Conservation (phyloP, 2,888 invertebrate genomes). For the Hypercompe scribonia region DNA sequence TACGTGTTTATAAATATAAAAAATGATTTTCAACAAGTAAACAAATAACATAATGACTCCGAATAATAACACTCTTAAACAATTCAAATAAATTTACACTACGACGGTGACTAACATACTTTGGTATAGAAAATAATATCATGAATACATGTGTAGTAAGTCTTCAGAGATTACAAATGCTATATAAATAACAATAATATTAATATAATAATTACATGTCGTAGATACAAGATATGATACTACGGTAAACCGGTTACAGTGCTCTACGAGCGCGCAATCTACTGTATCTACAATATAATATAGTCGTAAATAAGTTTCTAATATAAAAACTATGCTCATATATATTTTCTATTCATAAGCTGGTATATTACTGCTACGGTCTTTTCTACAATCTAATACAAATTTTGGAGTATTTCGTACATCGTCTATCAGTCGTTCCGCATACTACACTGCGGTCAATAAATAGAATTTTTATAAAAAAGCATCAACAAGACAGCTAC, state of each 20-base stretch:
- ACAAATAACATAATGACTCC: slow-evolving; percentile 38
- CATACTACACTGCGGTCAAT: slow-evolving; percentile 80
- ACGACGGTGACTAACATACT: slow-evolving; percentile 32
- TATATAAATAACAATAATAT: slow-evolving; percentile 41
- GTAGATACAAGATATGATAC: slow-evolving; percentile 46
- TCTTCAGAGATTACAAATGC: slow-evolving; percentile 11
- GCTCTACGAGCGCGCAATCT: slow-evolving; percentile 55
- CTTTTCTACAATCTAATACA: slow-evolving; percentile 77
- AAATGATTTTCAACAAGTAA: slow-evolving; percentile 39
- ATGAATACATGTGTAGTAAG: slow-evolving; percentile 1
- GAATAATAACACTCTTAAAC: slow-evolving; percentile 34
- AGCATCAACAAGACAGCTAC: slow-evolving; percentile 86
- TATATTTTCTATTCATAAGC: slow-evolving; percentile 71
- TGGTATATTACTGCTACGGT: slow-evolving; percentile 66
- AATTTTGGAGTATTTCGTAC: slow-evolving; percentile 82
- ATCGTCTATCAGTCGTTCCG: slow-evolving; percentile 83
- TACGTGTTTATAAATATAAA: slow-evolving; percentile 49
- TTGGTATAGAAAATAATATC: slow-evolving; percentile 48
- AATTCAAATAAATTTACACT: slow-evolving; percentile 32
- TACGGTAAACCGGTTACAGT: slow-evolving; percentile 59
- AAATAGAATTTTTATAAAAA: slow-evolving; percentile 84
- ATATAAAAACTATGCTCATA: slow-evolving; percentile 82
- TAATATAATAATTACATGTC: slow-evolving; percentile 34
- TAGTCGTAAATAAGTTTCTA: slow-evolving; percentile 74
- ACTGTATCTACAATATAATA: slow-evolving; percentile 63